Evolutionary conservation across 2,797 vertebrate genomes (phyloP), one percentile per base, ranked within the genome.

Genomic region (Brachyrhaphis roseni): DNA sequence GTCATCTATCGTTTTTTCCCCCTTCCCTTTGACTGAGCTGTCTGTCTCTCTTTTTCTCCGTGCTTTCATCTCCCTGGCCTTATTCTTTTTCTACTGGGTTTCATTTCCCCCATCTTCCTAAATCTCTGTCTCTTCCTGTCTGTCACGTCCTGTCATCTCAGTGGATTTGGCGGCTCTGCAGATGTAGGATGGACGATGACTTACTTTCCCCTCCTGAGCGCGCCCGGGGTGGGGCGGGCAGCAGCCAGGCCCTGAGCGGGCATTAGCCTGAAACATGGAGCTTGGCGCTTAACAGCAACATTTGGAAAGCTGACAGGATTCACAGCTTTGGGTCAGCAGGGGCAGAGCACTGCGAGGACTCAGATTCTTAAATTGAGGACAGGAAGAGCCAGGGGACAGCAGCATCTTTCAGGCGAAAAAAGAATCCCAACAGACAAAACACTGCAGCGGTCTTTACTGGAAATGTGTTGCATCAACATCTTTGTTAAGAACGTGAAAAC

Each of bases 241-340:
- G 77, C 74, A 76, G 72, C 79, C 66, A 15, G 93, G 87, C 82
- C 84, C 88, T 86, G 83, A 90, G 93, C 79, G 57, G 86, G 84
- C 87, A 83, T 91, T 89, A 76, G 53, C 2, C 45, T 77, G 75
- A 88, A 85, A 84, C 78, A 75, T 13, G 8, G 18, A 79, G 78
- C 70, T 43, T 43, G 70, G 82, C 86, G 75, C 68, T 59, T 85
- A 92, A 80, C 68, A 45, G 87, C 86, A 90, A 78, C 34, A 86
- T 95, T 89, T 89, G 85, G 77, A 77, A 85, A 93, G 86, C 79
- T 87, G 91, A 92, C 82, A 88, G 88, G 85, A 78, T 88, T 93
- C 89, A 91, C 95, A 95, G 94, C 94, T 96, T 94, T 53, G 91
- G 95, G 95, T 97, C 94, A 96, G 86, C 76, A 87, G 94, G 95